phyloP scores from a whole-genome alignment of 2,888 invertebrate species.

The Luperina nickerlii region DNA sequence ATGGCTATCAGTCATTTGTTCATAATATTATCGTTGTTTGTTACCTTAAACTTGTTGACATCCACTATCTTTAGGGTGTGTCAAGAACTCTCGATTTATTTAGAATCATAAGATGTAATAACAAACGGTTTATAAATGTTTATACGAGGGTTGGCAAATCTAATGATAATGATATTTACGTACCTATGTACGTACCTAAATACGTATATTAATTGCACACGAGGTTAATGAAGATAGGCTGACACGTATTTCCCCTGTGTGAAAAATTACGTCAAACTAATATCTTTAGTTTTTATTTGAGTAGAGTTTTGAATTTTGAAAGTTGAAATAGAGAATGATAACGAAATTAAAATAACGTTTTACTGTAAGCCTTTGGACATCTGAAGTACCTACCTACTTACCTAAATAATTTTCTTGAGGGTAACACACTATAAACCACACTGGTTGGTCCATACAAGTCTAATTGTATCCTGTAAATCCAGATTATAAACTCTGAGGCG shows the following conservation, averaged over 20 bases:
- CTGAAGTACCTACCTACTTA: neutral
- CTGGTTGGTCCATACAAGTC: neutral
- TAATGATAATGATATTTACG: constrained; percentile 47
- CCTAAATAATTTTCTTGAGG: neutral
- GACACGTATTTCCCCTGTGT: constrained; percentile 41
- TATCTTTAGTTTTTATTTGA: constrained; percentile 6
- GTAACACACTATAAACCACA: neutral
- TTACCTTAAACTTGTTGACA: constrained; percentile 73
- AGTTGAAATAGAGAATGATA: neutral
- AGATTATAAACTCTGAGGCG: neutral
- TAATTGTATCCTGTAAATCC: neutral
- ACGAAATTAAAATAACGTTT: neutral
- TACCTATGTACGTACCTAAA: neutral
- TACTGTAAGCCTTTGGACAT: neutral
- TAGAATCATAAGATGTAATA: constrained; percentile 48
- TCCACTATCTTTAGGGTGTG: constrained; percentile 69
- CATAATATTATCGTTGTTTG: constrained; percentile 62
- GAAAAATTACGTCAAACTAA: constrained; percentile 12
- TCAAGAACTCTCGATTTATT: constrained; percentile 57
- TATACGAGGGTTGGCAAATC: constrained; percentile 36
- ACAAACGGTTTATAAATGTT: constrained; percentile 52
- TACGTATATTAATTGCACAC: constrained; percentile 10
- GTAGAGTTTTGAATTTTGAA: neutral
- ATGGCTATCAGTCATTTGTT: constrained; percentile 47
- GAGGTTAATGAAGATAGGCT: neutral